Percentiles rank a stretch among this genome's conserved stretches.
phyloP scores from a whole-genome alignment of 2,797 vertebrate genomes.

The Agapornis canus region DNA sequence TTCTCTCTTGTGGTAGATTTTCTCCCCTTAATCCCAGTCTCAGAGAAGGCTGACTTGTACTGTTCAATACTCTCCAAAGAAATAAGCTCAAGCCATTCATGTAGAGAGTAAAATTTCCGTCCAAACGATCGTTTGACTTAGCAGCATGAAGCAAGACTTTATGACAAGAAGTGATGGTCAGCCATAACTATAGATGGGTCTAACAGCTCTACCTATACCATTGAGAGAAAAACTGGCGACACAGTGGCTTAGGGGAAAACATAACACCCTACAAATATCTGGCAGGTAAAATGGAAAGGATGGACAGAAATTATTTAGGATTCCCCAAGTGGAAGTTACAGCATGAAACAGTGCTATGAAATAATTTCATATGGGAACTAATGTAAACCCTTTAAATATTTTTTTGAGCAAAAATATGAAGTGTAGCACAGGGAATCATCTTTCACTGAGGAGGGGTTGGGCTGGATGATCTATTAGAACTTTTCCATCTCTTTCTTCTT shows the following conservation, averaged over 20 bases:
- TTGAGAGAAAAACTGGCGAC: constrained; percentile 24
- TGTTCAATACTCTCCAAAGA: neutral
- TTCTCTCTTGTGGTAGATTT: neutral
- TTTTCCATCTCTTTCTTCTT: constrained; percentile 30
- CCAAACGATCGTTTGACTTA: neutral
- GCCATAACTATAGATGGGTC: neutral
- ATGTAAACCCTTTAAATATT: constrained; percentile 7
- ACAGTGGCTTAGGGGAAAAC: constrained; percentile 40
- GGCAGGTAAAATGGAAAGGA: constrained; percentile 43
- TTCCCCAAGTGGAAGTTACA: constrained; percentile 45
- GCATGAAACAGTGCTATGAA: constrained; percentile 33
- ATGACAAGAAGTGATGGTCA: neutral
- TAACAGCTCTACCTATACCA: neutral
- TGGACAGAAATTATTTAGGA: constrained; percentile 40
- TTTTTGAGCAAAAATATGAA: constrained; percentile 55
- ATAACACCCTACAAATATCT: constrained; percentile 59
- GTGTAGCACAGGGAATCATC: constrained; percentile 8
- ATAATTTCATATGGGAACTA: constrained; percentile 25
- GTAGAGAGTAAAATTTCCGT: neutral
- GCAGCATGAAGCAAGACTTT: neutral
- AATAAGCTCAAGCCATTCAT: neutral
- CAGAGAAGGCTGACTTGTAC: neutral
- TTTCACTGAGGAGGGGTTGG: neutral
- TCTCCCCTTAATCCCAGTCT: neutral
- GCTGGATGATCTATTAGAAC: constrained; percentile 9